Evolutionary conservation across 2,888 invertebrate species (phyloP).

Genomic region (Chydorus sphaericus): DNA sequence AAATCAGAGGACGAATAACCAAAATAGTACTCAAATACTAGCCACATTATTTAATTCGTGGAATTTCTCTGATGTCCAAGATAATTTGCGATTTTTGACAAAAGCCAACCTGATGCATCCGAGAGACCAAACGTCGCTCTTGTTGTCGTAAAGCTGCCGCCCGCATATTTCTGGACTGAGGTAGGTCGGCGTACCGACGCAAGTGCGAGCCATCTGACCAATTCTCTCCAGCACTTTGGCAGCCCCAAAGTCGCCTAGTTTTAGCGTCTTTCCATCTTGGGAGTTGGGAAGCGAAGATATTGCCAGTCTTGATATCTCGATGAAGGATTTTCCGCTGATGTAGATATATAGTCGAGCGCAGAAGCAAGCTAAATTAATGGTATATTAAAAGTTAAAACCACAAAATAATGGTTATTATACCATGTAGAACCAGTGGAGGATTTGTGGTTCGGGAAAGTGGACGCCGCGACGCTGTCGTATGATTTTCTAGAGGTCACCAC

Average conservation of each 20-base stretch:
- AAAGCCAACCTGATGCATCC: no score
- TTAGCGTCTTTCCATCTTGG: conserved; percentile 26
- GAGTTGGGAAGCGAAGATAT: conserved; percentile 34
- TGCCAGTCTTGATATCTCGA: conserved; percentile 36
- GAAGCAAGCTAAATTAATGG: conserved; percentile 35
- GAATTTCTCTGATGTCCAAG: no score
- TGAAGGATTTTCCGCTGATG: conserved; percentile 36
- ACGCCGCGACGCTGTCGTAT: conserved; percentile 31
- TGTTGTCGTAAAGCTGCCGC: conserved; percentile 35
- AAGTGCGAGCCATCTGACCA: conserved; percentile 33
- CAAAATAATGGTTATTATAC: no score
- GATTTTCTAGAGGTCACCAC: conserved; percentile 31
- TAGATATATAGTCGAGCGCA: conserved; percentile 35
- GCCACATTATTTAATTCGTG: no score
- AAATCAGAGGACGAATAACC: no score
- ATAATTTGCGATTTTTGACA: no score
- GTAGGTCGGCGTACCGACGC: conserved; percentile 37
- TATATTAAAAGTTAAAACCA: no score
- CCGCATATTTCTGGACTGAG: conserved; percentile 37
- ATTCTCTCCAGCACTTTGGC: conserved; percentile 31
- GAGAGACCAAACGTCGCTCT: conserved; percentile 37
- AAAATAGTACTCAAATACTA: no score
- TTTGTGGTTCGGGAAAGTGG: conserved; percentile 27
- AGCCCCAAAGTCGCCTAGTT: conserved; percentile 35
- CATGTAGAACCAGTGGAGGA: conserved; percentile 17